Base-by-base conservation (phyloP, 2,797 vertebrate genomes). In the Diceros bicornis region DNA sequence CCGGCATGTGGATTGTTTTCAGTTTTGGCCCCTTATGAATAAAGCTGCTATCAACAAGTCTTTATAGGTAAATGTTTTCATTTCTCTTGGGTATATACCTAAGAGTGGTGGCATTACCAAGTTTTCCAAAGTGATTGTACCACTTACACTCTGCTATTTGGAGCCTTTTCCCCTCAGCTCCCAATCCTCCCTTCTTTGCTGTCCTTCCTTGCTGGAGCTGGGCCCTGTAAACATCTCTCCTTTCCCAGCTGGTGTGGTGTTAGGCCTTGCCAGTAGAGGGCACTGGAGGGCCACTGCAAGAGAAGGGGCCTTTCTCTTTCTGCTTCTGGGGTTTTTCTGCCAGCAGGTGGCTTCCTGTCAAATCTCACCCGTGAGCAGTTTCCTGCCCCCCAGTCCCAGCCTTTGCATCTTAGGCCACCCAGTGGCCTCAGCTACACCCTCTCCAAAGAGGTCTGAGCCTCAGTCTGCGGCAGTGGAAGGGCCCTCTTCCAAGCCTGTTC, bases 101-200 rank as follows among this genome's bases (percentile, higher is more conserved):
- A 4, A 7, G n/a, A 59, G 77, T 13, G 25, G 17, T 7, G 62
- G 79, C 10, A 9, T 61, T 18, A 9, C 5, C 29, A 2, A 5
- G 27, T 16, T 32, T 27, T 23, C 62, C 34, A 1, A 17, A 29
- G 62, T 3, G 81, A 21, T 16, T 11, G 8, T 2, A 10, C 9
- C n/a, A 9, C n/a, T 18, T 1, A 0, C 3, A 1, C 44, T 17
- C 34, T 14, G 37, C 12, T 0, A 0, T 20, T 0, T 0, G 41
- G 27, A 9, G n/a, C 44, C 47, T 64, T 18, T 7, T 0, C 23
- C 59, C 21, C 1, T 41, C 6, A 4, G 20, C 37, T 12, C 34
- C 78, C 34, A 1, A 2, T 21, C n/a, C n/a, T 7, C 13, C 21
- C 23, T 69, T 13, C 57, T 16, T 17, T 16, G 27, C 21, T 3